Evolutionary conservation across 2,113 vertebrate species (phyloP).

Genomic region (Bothrops jararaca): DNA sequence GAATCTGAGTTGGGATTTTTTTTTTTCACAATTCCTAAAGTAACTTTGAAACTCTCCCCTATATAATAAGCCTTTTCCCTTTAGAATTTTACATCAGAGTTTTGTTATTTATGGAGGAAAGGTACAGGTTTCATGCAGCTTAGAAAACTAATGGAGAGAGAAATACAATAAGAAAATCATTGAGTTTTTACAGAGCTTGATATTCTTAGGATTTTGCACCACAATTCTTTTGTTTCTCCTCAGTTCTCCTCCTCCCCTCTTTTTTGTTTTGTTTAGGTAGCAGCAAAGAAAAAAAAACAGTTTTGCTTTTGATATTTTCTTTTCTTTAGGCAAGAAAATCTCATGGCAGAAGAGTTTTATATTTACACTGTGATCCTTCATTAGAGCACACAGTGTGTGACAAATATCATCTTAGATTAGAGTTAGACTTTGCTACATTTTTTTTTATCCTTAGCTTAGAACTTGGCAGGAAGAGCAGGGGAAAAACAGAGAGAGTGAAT

Average conservation of each 20-base stretch:
- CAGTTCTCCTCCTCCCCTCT: background rate
- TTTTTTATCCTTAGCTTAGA: background rate
- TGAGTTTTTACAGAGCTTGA: constrained; percentile 10
- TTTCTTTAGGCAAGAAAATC: constrained; percentile 24
- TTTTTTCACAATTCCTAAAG: background rate
- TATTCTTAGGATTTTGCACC: constrained; percentile 6
- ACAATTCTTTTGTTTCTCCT: background rate
- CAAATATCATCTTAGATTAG: constrained; percentile 15
- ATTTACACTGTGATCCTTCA: constrained; percentile 5
- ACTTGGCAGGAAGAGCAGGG: background rate
- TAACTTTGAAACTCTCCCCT: background rate
- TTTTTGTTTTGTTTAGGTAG: background rate
- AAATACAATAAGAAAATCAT: background rate
- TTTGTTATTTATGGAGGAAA: constrained; percentile 12
- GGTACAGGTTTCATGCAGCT: constrained; percentile 8
- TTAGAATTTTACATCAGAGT: constrained; percentile 15
- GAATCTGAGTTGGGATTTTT: background rate
- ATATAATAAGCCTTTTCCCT: background rate
- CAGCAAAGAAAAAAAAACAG: constrained; percentile 28
- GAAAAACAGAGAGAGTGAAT: background rate
- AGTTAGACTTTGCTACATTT: background rate
- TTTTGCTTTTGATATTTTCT: constrained; percentile 20
- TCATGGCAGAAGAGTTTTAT: constrained; percentile 2
- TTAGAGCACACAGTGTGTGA: background rate
- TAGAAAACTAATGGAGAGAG: background rate